Evolutionary conservation across 2,888 invertebrate genomes (phyloP).

Genomic region (Keiferia lycopersicella): DNA sequence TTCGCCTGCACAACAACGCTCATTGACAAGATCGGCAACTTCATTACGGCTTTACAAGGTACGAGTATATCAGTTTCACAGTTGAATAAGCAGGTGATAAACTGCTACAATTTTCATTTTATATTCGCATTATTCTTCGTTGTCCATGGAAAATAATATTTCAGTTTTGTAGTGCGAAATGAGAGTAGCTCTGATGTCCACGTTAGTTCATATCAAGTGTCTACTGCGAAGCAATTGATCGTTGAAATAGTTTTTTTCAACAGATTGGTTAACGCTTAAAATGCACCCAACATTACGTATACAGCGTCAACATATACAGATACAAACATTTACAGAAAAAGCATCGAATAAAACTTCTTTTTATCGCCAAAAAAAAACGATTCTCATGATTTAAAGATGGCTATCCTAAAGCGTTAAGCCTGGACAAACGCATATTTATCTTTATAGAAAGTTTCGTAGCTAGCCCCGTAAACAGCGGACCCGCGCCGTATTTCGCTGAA

Average conservation of each 20-base stretch:
- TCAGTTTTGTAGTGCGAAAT: neutral
- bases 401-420: neutral
- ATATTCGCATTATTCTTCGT: neutral
- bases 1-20: neutral
- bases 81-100: conserved; percentile 9
- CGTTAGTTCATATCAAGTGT: too few species aligned
- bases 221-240: too few species aligned
- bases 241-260: too few species aligned
- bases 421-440: conserved; percentile 10
- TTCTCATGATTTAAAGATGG: neutral
- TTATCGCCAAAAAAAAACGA: too few species aligned
- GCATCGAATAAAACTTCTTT: neutral
- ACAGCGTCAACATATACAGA: too few species aligned
- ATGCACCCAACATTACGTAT: too few species aligned
- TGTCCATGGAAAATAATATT: too few species aligned
- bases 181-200: too few species aligned
- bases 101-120: neutral
- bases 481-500: conserved; percentile 63
- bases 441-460: conserved; percentile 27
- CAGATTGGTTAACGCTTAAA: too few species aligned
- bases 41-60: neutral
- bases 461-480: conserved; percentile 57
- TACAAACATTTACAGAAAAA: too few species aligned
- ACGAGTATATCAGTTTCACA: conserved; percentile 17
- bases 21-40: neutral